Base-by-base conservation (phyloP, 2,797 vertebrate genomes). In the Sorex maritimensis region DNA sequence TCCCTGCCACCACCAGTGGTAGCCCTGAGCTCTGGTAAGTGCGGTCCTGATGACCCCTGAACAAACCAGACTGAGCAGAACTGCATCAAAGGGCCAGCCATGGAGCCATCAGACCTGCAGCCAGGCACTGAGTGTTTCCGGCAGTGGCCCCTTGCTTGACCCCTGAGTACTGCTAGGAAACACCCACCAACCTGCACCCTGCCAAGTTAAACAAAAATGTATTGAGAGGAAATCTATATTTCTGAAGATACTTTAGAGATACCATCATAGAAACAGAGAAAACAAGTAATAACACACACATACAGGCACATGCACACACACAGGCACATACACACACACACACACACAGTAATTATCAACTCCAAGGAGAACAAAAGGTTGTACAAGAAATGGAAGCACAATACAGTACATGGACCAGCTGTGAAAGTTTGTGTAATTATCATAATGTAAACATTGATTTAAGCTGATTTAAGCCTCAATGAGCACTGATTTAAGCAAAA, bases 321-420 rank as follows among this genome's bases (percentile, higher is more conserved):
- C 49, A 49, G 5, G 11, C 49, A 49, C 13, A 49, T 10, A 13
- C 49, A 52, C 49, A 11, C 1, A 2, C 58, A 61, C 17, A 19
- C 21, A 61, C 58, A n/a, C 15, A 67, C 88, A 41, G 26, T 58
- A 93, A 89, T 84, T 84, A 87, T 63, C 74, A 94, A 63, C 30
- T 84, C 67, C 24, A 86, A 73, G 19, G 86, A 90, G 75, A 94
- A 92, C 34, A 90, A 83, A 84, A 87, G 69, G 10, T 52, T 84
- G 6, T 63, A 73, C 6, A 82, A 95, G 71, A 87, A 85, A 72
- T 30, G 41, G 24, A 79, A 82, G 11, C 46, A 6, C 73, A 92
- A 7, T 49, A 58, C 65, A 92, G 13, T 44, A 65, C 65, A 30
- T 3, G 28, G 75, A 46, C 58, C 88, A 87, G 58, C 86, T 93